phyloP scores from a whole-genome alignment of 2,888 invertebrate genomes.

The Cephus pygmeus region DNA sequence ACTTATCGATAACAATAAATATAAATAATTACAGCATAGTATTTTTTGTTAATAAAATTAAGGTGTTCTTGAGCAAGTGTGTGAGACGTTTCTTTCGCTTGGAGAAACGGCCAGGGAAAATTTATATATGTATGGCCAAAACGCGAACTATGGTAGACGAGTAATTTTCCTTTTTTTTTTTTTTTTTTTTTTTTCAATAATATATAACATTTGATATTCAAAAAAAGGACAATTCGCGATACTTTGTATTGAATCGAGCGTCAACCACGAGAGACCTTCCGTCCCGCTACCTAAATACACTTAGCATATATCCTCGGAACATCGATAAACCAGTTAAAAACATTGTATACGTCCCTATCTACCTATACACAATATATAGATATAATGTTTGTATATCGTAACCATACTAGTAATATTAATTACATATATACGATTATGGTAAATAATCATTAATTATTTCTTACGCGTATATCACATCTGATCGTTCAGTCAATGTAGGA shows the following conservation, averaged over 20 bases:
- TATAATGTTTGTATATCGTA: constrained; percentile 59
- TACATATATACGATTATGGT: constrained; percentile 50
- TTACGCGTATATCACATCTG: constrained; percentile 66
- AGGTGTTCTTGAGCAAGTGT: neutral
- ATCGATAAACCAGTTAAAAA: constrained; percentile 64
- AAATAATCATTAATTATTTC: constrained; percentile 61
- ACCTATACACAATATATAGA: constrained; percentile 56
- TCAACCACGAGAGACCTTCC: constrained; percentile 45
- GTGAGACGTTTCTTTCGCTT: neutral
- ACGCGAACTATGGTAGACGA: constrained; percentile 20
- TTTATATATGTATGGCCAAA: neutral
- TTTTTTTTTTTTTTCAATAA: constrained; percentile 7
- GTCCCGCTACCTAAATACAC: constrained; percentile 48
- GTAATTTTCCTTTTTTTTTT: constrained; percentile 11
- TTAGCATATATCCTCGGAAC: constrained; percentile 57
- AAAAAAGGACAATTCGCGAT: constrained; percentile 14
- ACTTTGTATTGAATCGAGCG: constrained; percentile 49
- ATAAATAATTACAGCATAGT: constrained; percentile 15
- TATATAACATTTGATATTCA: constrained; percentile 22
- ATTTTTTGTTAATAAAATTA: neutral
- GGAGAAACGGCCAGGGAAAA: neutral
- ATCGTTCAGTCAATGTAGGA: constrained; percentile 67
- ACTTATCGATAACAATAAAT: constrained; percentile 15
- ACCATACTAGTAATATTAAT: constrained; percentile 39
- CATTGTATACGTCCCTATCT: constrained; percentile 62